Conservation (phyloP, 2,888 invertebrate species). For the Rhagonycha lutea region DNA sequence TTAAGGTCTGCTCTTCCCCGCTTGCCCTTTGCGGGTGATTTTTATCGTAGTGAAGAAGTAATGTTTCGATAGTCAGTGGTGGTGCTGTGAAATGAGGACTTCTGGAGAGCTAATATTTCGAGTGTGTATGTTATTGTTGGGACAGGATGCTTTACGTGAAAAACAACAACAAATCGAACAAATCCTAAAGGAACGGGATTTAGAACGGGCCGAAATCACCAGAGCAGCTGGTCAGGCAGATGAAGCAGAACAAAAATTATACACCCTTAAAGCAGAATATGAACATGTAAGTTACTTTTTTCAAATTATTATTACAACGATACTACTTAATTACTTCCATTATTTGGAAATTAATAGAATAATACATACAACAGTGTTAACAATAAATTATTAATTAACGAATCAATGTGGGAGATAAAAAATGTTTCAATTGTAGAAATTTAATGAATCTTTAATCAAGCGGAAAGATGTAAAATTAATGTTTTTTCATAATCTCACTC, state of each 20-base stretch:
- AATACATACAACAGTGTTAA: not conserved
- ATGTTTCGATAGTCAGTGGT: constrained; percentile 28
- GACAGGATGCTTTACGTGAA: constrained; percentile 86
- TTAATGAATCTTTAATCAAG: not conserved
- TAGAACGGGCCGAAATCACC: constrained; percentile 88
- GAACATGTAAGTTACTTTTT: constrained; percentile 60
- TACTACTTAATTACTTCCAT: not conserved
- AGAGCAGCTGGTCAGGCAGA: constrained; percentile 81
- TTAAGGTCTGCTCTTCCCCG: constrained; percentile 15
- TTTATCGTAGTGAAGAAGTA: constrained; percentile 4
- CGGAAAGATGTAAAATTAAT: not conserved
- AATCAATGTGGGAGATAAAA: not conserved
- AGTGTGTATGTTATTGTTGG: constrained; percentile 35
- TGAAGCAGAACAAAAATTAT: constrained; percentile 70
- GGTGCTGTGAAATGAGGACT: constrained; percentile 37
- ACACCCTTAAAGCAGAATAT: constrained; percentile 65
- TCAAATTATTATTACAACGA: not conserved
- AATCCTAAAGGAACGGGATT: constrained; percentile 85
- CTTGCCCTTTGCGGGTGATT: not conserved
- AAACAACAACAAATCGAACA: constrained; percentile 94
- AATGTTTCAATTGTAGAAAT: not conserved
- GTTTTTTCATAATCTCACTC: not conserved
- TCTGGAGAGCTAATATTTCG: constrained; percentile 28
- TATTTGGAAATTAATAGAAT: too few relatives aligned
- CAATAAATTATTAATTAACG: not conserved